Base-by-base conservation (phyloP, 2,113 vertebrate species). In the Ginglymostoma cirratum region DNA sequence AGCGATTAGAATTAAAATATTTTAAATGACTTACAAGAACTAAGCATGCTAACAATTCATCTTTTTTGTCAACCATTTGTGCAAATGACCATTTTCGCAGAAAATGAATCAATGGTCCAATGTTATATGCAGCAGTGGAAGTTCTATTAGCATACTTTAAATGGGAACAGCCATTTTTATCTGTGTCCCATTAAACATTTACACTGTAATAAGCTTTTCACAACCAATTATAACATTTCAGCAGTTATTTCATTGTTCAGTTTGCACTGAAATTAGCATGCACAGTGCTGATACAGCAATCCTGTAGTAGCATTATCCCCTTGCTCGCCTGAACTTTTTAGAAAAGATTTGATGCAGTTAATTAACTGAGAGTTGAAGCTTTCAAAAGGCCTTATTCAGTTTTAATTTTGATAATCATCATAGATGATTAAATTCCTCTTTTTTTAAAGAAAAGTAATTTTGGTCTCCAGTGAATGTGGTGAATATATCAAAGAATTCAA, bases 351-450 rank as follows among this genome's bases (percentile, higher is more conserved):
- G 45, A 87, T 52, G 10, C 48, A 87, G 21, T 87, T 48, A 87
- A 48, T 87, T 87, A 87, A 42, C 38, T 45, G 38, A 42, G 38
- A 83, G 38, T 83, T 83, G 80, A 83, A 83, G 80, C 80, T 45
- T 83, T 83, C 80, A 42, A 83, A 83, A 38, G 21, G n/a, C 38
- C 38, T 38, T 0, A 52, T 87, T 87, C 48, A 87, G 45, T 52
- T 87, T 87, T 55, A 87, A 87, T 87, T 87, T 87, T 87, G 45
- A 87, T 48, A 45, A 42, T 86, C 83, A 86, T 48, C 83, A 86
- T 17, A 19, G 83, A 45, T 86, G 83, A 48, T 86, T 86, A 86
- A 87, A 87, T 87, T 48, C 21, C 24, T 52, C 48, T 48, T 87
- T 83, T 83, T 83, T 86, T 61, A 61, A 61, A 10, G 12, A 61